These are phyloP conservation scores for Ophion ellenae DNA, from an alignment of 2,888 invertebrate genomes.

Conservation along the genomic window DNA sequence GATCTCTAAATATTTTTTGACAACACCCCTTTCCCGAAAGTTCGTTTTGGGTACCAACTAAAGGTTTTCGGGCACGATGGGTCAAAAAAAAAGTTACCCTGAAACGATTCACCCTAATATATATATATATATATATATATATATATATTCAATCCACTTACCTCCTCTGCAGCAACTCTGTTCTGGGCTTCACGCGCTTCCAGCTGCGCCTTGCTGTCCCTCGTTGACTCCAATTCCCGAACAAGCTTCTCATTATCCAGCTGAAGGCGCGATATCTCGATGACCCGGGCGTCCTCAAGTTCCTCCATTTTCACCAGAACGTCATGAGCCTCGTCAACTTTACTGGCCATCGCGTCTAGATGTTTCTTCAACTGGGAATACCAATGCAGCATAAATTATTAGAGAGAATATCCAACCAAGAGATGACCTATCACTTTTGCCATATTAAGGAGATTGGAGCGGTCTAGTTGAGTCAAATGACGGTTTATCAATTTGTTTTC, in stretches of 20 bases:
- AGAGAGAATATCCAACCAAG: neutral
- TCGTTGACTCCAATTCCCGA: conserved; percentile 68
- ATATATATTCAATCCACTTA: conserved; percentile 23
- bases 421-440: too few relatives aligned
- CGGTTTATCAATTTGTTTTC: too few relatives aligned
- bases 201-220: conserved; percentile 59
- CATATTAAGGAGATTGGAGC: too few relatives aligned
- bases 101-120: too few relatives aligned
- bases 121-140: too few relatives aligned
- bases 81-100: too few relatives aligned
- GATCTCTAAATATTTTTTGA: too few relatives aligned
- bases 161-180: conserved; percentile 64
- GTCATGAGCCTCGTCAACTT: conserved; percentile 72
- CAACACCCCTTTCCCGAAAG: too few relatives aligned
- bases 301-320: conserved; percentile 78
- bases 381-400: conserved; percentile 12
- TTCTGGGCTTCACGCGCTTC: conserved; percentile 60
- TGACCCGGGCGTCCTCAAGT: conserved; percentile 74
- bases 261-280: conserved; percentile 75
- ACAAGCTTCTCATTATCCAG: conserved; percentile 74
- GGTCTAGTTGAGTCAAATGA: too few relatives aligned
- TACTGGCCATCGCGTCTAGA: conserved; percentile 76
- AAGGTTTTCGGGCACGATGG: too few relatives aligned
- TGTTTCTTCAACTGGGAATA: conserved; percentile 74
- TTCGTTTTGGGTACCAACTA: too few relatives aligned